Evolutionary conservation across 23 tunicate genomes (phyloP).

Genomic region (Corella eumyota): DNA sequence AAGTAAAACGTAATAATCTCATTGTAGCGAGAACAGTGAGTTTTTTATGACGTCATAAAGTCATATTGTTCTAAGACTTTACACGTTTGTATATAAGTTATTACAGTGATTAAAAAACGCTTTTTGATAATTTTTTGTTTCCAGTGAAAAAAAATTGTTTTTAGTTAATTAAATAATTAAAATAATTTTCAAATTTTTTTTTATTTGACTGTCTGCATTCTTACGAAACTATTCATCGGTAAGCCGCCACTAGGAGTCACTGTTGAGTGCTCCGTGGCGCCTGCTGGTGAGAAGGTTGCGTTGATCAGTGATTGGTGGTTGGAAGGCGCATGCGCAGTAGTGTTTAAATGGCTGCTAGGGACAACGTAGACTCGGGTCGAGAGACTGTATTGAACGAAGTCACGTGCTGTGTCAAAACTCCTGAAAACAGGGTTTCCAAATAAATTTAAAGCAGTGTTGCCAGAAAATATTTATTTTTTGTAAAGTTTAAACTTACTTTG

Average conservation of each 20-base stretch:
- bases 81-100: too few species aligned
- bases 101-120: too few species aligned
- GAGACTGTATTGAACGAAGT: conserved; percentile 62
- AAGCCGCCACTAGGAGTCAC: conserved; percentile 11
- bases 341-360: conserved; percentile 2
- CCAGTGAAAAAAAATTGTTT: too few species aligned
- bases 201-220: conserved; percentile 64
- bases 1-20: too few species aligned
- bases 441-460: neutral
- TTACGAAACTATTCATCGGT: conserved; percentile 26
- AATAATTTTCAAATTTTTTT: too few species aligned
- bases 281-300: conserved; percentile 10
- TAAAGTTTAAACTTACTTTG: conserved; percentile 9
- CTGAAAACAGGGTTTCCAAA: conserved; percentile 7
- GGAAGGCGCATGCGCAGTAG: conserved; percentile 9
- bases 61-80: too few species aligned
- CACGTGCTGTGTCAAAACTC: conserved; percentile 76
- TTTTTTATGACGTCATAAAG: too few species aligned
- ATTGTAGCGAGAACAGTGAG: too few species aligned
- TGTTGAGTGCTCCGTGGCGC: conserved; percentile 27
- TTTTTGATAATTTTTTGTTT: too few species aligned
- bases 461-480: neutral
- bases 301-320: conserved; percentile 2
- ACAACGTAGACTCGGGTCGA: conserved; percentile 45
- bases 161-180: too few species aligned